Conservation (phyloP, 2,797 vertebrate genomes). For the Aratinga solstitialis region DNA sequence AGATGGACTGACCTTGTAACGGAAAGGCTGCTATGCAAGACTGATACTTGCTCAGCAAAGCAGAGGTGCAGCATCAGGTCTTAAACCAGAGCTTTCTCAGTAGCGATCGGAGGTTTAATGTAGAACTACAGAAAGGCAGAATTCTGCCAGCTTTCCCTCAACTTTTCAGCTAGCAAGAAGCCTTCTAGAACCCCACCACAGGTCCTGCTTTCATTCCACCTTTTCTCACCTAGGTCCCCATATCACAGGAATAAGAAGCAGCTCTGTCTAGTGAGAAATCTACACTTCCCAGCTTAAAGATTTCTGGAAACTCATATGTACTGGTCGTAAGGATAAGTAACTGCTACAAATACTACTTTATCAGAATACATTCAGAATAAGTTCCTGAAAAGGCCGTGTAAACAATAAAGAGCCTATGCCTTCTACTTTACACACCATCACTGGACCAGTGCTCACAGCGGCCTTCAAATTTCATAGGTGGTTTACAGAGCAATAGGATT, state of each 20-base stretch:
- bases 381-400: neutral
- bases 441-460: accelerated
- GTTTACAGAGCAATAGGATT: neutral
- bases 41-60: neutral
- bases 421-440: neutral
- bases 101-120: neutral
- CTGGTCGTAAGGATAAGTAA: neutral
- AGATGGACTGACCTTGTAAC: neutral
- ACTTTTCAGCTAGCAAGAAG: neutral
- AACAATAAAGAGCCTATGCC: neutral
- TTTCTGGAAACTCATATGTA: neutral
- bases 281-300: neutral
- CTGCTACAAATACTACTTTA: neutral
- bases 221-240: neutral
- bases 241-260: neutral
- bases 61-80: neutral
- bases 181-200: neutral
- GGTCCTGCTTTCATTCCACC: neutral
- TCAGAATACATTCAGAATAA: neutral
- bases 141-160: neutral
- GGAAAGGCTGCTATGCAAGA: no score
- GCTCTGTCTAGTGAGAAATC: neutral
- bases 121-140: neutral
- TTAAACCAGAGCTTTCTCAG: neutral
- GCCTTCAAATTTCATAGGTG: neutral